Base-by-base conservation (phyloP, 2,113 vertebrate genomes). In the Tretioscincus oriximinensis region DNA sequence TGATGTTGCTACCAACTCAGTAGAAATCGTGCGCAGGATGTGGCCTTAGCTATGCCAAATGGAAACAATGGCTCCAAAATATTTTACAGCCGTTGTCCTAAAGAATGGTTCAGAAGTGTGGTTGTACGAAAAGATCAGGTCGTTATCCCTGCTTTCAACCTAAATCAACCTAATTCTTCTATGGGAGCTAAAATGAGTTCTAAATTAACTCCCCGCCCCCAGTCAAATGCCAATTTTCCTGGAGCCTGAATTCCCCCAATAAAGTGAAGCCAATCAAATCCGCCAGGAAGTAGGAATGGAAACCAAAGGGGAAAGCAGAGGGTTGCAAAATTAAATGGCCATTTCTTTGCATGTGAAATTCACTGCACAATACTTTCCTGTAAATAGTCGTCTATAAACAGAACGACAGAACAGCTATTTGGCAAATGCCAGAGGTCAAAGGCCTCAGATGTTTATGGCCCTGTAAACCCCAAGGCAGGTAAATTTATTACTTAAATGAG, bases 391-490 rank as follows among this genome's bases (percentile, higher is more conserved):
- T 94, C 95, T 94, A 95, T 95, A 95, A 95, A 95, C 95, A 95
- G 93, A 95, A 95, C 93, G 93, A 92, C 93, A 94, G 95, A 93
- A 92, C 95, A 96, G 93, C 91, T 95, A 95, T 95, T 96, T 95
- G 94, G 93, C 95, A 95, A 96, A 96, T 88, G 94, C 92, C 90
- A 90, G 92, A 41, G 95, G 95, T 96, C 95, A 96, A 95, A 96
- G 95, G 95, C 93, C 94, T 94, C 90, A 86, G 84, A 95, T 94
- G 94, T 96, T 96, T 96, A 96, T 95, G 94, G 94, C 95, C 95
- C 96, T 95, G 94, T 96, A 96, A 96, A 96, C 93, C 95, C 94
- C 94, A 95, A 96, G 94, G 94, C 94, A 96, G 95, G 95, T 92
- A 94, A 95, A 96, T 96, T 96, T 96, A 96, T 94, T 93, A 93